Conservation (phyloP, 2,113 vertebrate species). For the Phalacrocorax carbo region DNA sequence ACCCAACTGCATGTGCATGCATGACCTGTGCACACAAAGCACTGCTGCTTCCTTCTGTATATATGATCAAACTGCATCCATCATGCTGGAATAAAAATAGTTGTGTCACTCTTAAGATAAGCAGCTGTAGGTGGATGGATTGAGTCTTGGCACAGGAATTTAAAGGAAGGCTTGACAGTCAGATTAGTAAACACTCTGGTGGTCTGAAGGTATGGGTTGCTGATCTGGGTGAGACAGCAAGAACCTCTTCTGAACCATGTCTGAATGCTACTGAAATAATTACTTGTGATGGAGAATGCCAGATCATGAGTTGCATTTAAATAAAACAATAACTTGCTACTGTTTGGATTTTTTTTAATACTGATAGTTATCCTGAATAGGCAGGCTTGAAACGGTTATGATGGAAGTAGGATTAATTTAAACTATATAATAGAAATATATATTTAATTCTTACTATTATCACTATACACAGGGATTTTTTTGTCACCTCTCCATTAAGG, state of each 20-base stretch:
- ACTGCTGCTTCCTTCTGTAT: background rate
- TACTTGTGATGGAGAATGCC: background rate
- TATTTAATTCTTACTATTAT: background rate
- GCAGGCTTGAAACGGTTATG: conserved; percentile 23
- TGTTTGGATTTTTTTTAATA: conserved; percentile 19
- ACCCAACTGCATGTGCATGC: background rate
- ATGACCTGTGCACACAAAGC: background rate
- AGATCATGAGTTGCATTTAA: background rate
- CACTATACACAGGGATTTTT: background rate
- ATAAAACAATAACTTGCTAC: background rate
- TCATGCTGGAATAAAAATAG: background rate
- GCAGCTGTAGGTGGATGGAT: background rate
- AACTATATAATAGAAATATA: background rate
- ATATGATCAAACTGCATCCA: background rate
- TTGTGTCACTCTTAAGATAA: background rate
- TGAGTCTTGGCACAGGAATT: conserved; percentile 8
- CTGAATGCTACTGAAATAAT: background rate
- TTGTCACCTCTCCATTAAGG: background rate
- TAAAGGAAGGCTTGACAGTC: background rate
- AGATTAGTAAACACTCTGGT: background rate
- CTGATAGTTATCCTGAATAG: conserved; percentile 12
- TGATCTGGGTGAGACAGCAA: background rate
- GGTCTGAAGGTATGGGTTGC: background rate
- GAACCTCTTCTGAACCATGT: background rate
- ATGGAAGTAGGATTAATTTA: conserved; percentile 35